Evolutionary conservation across 2,113 vertebrate genomes (phyloP).

Genomic region (Tinamus guttatus): DNA sequence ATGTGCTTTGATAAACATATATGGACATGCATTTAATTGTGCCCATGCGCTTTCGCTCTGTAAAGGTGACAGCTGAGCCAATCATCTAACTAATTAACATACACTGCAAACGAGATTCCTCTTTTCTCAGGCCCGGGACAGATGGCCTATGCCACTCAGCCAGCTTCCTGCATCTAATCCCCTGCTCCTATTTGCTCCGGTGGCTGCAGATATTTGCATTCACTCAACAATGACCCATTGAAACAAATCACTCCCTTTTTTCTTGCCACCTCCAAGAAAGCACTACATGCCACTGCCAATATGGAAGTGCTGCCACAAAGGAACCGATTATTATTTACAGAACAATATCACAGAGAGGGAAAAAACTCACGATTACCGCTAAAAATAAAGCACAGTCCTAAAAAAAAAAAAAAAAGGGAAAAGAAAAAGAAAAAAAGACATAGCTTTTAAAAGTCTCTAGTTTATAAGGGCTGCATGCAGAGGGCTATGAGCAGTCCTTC

Average conservation of each 20-base stretch:
- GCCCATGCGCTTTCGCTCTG: slow-evolving; percentile 43
- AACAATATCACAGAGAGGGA: slow-evolving; percentile 30
- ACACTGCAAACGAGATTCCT: slow-evolving; percentile 74
- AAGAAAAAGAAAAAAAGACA: neutral
- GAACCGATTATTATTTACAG: slow-evolving; percentile 60
- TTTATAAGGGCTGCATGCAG: neutral
- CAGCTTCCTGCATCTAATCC: slow-evolving; percentile 71
- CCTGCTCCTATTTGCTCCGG: slow-evolving; percentile 72
- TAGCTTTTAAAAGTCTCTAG: neutral
- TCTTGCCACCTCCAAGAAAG: slow-evolving; percentile 65
- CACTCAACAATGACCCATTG: slow-evolving; percentile 73
- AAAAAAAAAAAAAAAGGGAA: neutral
- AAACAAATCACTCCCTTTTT: slow-evolving; percentile 70
- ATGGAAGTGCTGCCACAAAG: slow-evolving; percentile 59
- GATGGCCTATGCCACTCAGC: slow-evolving; percentile 78
- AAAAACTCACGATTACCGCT: neutral
- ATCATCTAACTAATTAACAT: slow-evolving; percentile 76
- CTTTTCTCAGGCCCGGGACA: slow-evolving; percentile 76
- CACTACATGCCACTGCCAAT: slow-evolving; percentile 14
- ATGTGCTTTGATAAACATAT: slow-evolving; percentile 56
- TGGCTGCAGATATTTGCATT: slow-evolving; percentile 75
- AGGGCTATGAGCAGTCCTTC: neutral
- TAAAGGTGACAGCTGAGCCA: slow-evolving; percentile 76
- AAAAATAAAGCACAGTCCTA: neutral
- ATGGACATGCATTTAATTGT: slow-evolving; percentile 66